Percentiles rank a stretch among this genome's conserved stretches.
phyloP scores from a whole-genome alignment of 2,888 invertebrate species.

The Neoitamus cyanurus region DNA sequence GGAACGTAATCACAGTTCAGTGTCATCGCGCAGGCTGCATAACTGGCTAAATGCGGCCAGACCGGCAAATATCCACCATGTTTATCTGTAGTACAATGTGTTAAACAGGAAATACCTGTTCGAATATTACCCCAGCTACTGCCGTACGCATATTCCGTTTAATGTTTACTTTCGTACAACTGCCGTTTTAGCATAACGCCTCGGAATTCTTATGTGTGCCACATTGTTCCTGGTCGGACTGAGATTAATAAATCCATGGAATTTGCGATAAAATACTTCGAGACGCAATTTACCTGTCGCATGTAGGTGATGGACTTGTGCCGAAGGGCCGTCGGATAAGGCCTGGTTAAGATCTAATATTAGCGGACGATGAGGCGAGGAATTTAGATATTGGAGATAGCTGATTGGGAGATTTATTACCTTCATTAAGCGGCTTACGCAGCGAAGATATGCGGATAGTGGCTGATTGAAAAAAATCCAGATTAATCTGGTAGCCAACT shows the following conservation, averaged over 20 bases:
- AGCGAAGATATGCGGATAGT: background rate
- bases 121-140: background rate
- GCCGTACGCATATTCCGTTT: background rate
- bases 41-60: background rate
- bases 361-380: background rate
- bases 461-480: background rate
- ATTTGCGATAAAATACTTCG: background rate
- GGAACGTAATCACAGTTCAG: slow-evolving; percentile 20
- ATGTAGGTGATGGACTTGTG: background rate
- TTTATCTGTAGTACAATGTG: background rate
- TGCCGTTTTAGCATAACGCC: background rate
- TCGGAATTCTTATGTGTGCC: background rate
- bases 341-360: background rate
- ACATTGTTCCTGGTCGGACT: background rate
- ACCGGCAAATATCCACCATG: background rate
- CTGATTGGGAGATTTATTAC: background rate
- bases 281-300: background rate
- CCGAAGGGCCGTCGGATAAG: background rate
- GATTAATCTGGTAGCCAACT: background rate
- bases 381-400: background rate
- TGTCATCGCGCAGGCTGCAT: background rate
- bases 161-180: background rate
- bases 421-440: background rate
- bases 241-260: background rate
- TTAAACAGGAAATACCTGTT: background rate